These are phyloP conservation scores for Lacerta viridis DNA, from an alignment of 2,797 vertebrate species.

Conservation along the genomic window DNA sequence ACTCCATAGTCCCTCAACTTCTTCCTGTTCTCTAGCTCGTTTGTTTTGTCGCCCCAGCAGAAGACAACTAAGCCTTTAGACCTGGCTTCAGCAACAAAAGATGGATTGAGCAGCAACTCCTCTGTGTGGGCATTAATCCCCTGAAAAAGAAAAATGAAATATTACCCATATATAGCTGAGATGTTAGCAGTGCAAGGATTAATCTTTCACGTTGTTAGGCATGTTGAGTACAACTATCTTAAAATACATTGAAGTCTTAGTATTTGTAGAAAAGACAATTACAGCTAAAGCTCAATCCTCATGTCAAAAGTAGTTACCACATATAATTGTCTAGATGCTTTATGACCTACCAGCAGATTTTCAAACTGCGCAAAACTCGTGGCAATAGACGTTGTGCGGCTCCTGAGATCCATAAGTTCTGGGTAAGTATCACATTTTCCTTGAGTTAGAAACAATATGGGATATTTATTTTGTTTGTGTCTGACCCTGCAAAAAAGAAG, in stretches of 20 bases:
- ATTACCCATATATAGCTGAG: not conserved
- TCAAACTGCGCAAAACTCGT: conserved; percentile 97
- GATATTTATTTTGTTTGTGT: conserved; percentile 97
- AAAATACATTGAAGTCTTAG: not conserved
- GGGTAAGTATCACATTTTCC: conserved; percentile 91
- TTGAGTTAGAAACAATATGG: conserved; percentile 97
- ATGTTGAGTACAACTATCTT: not conserved
- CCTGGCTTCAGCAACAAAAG: conserved; percentile 87
- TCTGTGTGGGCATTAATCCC: conserved; percentile 94
- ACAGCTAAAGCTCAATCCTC: not conserved
- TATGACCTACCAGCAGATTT: conserved; percentile 90
- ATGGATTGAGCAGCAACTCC: conserved; percentile 90
- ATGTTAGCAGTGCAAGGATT: not conserved
- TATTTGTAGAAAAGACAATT: not conserved
- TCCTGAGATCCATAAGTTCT: conserved; percentile 95
- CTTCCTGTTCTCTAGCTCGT: conserved; percentile 90
- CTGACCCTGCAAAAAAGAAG: conserved; percentile 86
- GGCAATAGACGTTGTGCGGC: conserved; percentile 92
- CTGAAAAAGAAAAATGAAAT: conserved; percentile 77
- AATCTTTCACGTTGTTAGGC: not conserved
- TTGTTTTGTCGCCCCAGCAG: conserved; percentile 97
- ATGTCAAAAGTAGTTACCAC: not conserved
- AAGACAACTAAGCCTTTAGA: conserved; percentile 95
- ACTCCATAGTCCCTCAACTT: conserved; percentile 90
- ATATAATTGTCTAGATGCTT: not conserved